A percentile compares a stretch with the other conserved stretches of the same genome.
Conservation (phyloP, 2,113 vertebrate genomes). For the Gobius niger region DNA sequence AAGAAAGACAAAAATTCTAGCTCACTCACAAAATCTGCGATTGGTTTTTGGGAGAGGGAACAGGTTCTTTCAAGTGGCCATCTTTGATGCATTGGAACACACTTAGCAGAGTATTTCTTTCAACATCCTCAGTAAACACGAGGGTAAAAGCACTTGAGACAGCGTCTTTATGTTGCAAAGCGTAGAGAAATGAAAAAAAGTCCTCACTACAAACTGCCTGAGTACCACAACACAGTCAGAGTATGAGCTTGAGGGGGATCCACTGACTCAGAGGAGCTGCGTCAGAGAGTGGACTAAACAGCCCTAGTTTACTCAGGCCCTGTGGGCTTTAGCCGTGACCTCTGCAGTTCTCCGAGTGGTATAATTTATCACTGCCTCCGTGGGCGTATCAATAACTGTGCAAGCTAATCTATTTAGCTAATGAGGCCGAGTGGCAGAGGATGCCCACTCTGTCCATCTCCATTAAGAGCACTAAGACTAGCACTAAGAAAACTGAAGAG, state of each 20-base stretch:
- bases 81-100: background rate
- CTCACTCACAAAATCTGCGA: too few species aligned
- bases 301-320: background rate
- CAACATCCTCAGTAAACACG: background rate
- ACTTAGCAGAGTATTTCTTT: background rate
- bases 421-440: conserved; percentile 42
- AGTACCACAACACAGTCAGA: background rate
- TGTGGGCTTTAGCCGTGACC: conserved; percentile 24
- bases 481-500: background rate
- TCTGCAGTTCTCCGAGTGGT: conserved; percentile 29
- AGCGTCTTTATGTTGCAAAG: background rate
- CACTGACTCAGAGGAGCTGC: background rate
- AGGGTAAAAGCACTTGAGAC: background rate
- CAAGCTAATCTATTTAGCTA: conserved; percentile 53
- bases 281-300: background rate
- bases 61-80: background rate
- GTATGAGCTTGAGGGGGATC: background rate
- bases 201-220: background rate
- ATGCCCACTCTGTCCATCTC: conserved; percentile 23
- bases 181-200: background rate
- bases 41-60: background rate
- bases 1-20: too few species aligned
- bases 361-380: conserved; percentile 42
- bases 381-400: conserved; percentile 32
- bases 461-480: conserved; percentile 3